Evolutionary conservation across 2,888 invertebrate genomes (phyloP).

Genomic region (Euplagia quadripunctaria): DNA sequence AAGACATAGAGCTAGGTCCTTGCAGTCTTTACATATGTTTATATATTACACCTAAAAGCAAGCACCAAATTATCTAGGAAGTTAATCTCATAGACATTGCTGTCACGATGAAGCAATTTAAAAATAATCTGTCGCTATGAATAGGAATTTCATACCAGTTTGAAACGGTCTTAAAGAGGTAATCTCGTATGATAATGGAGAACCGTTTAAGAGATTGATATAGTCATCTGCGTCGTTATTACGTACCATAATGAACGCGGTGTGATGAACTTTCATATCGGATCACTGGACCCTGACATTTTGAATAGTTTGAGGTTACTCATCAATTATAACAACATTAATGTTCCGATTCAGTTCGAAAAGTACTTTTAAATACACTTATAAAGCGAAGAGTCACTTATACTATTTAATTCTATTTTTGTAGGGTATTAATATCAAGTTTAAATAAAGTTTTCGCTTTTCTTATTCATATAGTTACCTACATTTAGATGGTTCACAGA

Average conservation of each 20-base stretch:
- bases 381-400: constrained; percentile 17
- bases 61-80: constrained; percentile 11
- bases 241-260: constrained; percentile 80
- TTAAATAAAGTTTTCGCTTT: neutral
- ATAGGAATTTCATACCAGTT: constrained; percentile 51
- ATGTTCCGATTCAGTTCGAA: constrained; percentile 56
- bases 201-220: constrained; percentile 75
- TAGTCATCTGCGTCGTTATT: constrained; percentile 82
- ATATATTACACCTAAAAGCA: neutral
- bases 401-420: constrained; percentile 15
- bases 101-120: constrained; percentile 26
- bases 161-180: constrained; percentile 46
- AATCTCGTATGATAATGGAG: constrained; percentile 73
- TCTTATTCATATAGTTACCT: neutral
- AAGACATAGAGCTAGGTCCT: neutral
- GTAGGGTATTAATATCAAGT: constrained; percentile 15
- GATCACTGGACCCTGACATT: constrained; percentile 78
- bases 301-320: constrained; percentile 70
- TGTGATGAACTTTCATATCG: constrained; percentile 84
- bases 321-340: constrained; percentile 75
- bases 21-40: neutral
- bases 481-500: neutral
- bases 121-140: constrained; percentile 33
- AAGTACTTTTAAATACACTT: constrained; percentile 34
- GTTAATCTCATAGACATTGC: constrained; percentile 14